Evolutionary conservation across 2,797 vertebrate species (phyloP).

Genomic region (Xenentodon cancila): DNA sequence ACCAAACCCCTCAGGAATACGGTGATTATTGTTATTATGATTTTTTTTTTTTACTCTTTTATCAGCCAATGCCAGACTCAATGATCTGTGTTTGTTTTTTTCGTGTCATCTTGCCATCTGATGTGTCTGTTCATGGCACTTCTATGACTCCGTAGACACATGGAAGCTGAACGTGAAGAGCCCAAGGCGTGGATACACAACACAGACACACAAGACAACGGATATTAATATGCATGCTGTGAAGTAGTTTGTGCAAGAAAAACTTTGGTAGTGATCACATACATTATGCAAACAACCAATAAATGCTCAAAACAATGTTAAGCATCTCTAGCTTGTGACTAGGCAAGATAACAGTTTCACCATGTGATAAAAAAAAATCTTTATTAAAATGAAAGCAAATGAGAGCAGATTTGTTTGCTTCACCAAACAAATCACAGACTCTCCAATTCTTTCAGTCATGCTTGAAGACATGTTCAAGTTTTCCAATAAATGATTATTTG

Average conservation of each 20-base stretch:
- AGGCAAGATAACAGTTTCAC: conserved; percentile 9
- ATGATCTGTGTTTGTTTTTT: conserved; percentile 9
- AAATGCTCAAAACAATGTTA: conserved; percentile 21
- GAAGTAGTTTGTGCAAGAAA: not conserved
- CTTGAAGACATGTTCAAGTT: conserved; percentile 22
- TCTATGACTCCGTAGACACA: not conserved
- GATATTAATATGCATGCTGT: not conserved
- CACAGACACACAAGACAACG: conserved; percentile 10
- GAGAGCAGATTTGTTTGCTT: not conserved
- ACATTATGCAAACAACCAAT: conserved; percentile 11
- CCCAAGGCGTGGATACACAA: conserved; percentile 28
- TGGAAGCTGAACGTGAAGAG: not conserved
- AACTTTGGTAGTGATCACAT: conserved; percentile 7
- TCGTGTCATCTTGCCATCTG: conserved; percentile 1
- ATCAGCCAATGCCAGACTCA: conserved; percentile 30
- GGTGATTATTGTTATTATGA: no score
- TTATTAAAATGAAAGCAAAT: conserved; percentile 25
- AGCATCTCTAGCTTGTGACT: conserved; percentile 16
- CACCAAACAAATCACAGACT: conserved; percentile 22
- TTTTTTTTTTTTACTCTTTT: conserved; percentile 1
- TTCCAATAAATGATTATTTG: conserved; percentile 63
- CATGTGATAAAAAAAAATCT: conserved; percentile 31
- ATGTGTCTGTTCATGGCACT: conserved; percentile 14
- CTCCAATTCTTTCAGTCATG: conserved; percentile 23
- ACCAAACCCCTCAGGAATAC: no score